These are phyloP conservation scores for Erebia aethiops DNA, from an alignment of 2,888 invertebrate species.

Conservation along the genomic window DNA sequence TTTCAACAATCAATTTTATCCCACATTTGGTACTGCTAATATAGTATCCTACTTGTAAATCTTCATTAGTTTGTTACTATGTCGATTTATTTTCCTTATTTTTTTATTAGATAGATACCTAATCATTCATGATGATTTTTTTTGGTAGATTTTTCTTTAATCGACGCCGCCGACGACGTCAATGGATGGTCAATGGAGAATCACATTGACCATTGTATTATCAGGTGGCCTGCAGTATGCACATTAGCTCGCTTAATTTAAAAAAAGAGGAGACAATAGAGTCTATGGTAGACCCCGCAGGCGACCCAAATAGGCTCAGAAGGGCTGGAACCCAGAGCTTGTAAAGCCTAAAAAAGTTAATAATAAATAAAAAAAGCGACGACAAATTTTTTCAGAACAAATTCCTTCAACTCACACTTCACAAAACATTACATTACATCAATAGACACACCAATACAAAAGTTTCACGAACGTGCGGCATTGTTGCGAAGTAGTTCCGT, in stretches of 20 bases:
- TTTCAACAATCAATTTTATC: constrained; percentile 20
- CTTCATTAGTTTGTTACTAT: neutral
- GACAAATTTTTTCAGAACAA: neutral
- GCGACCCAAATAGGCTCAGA: too few relatives aligned
- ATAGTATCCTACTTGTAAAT: neutral
- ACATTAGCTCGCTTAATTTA: neutral
- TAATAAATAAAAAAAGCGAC: too few relatives aligned
- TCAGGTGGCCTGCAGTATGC: too few relatives aligned
- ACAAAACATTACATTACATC: neutral
- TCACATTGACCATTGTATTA: too few relatives aligned
- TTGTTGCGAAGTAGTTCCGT: constrained; percentile 3
- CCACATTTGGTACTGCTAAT: neutral
- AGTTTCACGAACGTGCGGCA: constrained; percentile 6
- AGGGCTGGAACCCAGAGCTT: too few relatives aligned
- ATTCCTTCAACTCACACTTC: neutral
- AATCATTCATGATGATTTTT: too few relatives aligned
- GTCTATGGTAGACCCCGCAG: too few relatives aligned
- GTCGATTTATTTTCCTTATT: neutral
- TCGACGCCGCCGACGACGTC: too few relatives aligned
- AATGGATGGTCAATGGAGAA: too few relatives aligned
- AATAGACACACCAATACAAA: constrained; percentile 2
- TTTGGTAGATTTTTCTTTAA: too few relatives aligned
- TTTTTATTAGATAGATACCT: too few relatives aligned
- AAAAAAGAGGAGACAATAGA: neutral
- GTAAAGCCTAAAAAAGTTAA: too few relatives aligned